These are phyloP conservation scores for Nasonia longicornis DNA, from an alignment of 1,140 invertebrate species.

Conservation along the genomic window DNA sequence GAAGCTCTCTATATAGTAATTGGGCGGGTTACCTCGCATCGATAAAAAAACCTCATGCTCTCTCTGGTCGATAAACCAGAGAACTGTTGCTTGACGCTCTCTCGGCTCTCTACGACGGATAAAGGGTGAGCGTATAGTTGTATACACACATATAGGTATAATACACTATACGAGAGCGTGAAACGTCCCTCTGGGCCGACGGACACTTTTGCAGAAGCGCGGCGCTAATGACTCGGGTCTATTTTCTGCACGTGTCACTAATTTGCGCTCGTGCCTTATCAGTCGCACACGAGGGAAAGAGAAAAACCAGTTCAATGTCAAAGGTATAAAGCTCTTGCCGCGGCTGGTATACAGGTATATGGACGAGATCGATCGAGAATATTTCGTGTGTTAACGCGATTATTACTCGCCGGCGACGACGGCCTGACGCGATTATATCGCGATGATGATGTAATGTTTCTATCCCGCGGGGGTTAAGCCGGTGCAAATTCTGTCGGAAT, in stretches of 20 bases:
- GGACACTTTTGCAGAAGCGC: too few species aligned
- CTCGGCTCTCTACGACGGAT: not conserved
- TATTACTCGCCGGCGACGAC: not conserved
- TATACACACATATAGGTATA: not conserved
- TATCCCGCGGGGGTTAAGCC: not conserved
- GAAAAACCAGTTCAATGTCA: not conserved
- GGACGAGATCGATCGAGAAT: not conserved
- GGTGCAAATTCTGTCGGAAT: not conserved
- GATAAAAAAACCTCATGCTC: not conserved
- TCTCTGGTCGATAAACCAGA: constrained; percentile 13
- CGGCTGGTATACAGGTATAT: not conserved
- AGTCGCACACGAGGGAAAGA: not conserved
- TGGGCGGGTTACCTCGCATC: constrained; percentile 9
- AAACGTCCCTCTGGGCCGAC: too few species aligned
- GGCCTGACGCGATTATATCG: not conserved
- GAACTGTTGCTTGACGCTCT: not conserved
- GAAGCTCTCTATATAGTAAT: not conserved
- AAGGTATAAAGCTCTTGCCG: not conserved
- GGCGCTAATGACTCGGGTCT: too few species aligned
- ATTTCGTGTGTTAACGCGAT: not conserved
- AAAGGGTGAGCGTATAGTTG: not conserved
- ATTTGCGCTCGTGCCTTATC: not conserved
- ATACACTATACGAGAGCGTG: not conserved
- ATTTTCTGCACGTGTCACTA: not conserved
- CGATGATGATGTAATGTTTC: not conserved